Percentiles rank a stretch among this genome's conserved stretches.
phyloP scores from a whole-genome alignment of 1,140 invertebrate species.

The Euura saliciscinereae region DNA sequence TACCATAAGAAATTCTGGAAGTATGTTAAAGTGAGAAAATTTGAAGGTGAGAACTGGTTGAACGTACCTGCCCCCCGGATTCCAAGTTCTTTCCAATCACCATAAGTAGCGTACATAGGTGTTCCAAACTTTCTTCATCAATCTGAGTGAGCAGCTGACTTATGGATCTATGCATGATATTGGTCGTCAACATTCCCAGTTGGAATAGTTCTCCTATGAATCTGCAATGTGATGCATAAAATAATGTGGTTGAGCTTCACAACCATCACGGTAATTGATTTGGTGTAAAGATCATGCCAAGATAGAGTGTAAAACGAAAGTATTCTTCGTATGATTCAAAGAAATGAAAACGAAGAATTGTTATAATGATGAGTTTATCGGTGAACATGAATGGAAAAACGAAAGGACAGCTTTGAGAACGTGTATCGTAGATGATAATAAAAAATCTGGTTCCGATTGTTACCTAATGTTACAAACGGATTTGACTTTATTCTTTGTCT shows the following conservation, averaged over 20 bases:
- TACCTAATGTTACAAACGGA: slow-evolving; percentile 87
- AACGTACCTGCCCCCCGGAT: slow-evolving; percentile 50
- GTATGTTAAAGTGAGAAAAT: slow-evolving; percentile 11
- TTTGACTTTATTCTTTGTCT: slow-evolving; percentile 76
- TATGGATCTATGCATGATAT: slow-evolving; percentile 90
- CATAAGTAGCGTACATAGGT: slow-evolving; percentile 87
- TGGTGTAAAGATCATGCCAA: slow-evolving; percentile 7
- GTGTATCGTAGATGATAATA: neutral
- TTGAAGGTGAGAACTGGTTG: neutral
- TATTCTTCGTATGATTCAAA: slow-evolving; percentile 11
- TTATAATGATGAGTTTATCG: neutral
- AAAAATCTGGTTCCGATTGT: slow-evolving; percentile 13
- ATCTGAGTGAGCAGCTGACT: slow-evolving; percentile 74
- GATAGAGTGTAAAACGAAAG: slow-evolving; percentile 12
- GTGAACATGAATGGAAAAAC: slow-evolving; percentile 17
- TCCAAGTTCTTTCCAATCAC: slow-evolving; percentile 93
- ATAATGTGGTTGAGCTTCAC: slow-evolving; percentile 10
- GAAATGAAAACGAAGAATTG: neutral
- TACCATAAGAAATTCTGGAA: no score
- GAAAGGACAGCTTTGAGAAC: slow-evolving; percentile 10
- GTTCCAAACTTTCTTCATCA: slow-evolving; percentile 92
- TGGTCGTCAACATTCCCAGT: slow-evolving; percentile 85
- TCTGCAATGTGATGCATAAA: slow-evolving; percentile 46
- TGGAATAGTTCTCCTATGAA: slow-evolving; percentile 94
- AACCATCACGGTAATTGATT: neutral